phyloP scores from a whole-genome alignment of 1,140 invertebrate species.

The Drosophila bifasciata region DNA sequence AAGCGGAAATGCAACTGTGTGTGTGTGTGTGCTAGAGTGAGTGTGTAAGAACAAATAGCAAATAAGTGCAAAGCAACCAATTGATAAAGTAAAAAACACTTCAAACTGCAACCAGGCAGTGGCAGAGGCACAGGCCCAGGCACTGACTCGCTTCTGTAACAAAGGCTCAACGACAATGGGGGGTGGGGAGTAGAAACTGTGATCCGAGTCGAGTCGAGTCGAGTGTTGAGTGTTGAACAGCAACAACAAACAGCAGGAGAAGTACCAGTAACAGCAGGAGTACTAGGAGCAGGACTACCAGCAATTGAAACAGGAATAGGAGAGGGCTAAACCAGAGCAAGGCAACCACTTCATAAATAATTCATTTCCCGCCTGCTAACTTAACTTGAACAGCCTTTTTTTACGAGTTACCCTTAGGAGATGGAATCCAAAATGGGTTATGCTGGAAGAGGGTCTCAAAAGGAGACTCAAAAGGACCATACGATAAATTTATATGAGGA shows the following conservation, averaged over 20 bases:
- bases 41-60: slow-evolving; percentile 76
- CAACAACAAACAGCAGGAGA: slow-evolving; percentile 35
- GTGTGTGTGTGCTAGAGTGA: slow-evolving; percentile 14
- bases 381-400: slow-evolving; percentile 72
- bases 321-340: slow-evolving; percentile 52
- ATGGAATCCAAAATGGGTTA: background rate
- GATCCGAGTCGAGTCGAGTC: slow-evolving; percentile 46
- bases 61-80: slow-evolving; percentile 83
- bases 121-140: slow-evolving; percentile 23
- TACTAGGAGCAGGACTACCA: slow-evolving; percentile 17
- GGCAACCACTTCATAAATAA: slow-evolving; percentile 83
- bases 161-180: slow-evolving; percentile 60
- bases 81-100: slow-evolving; percentile 83
- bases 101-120: slow-evolving; percentile 64
- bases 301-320: slow-evolving; percentile 14
- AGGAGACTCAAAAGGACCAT: background rate
- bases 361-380: slow-evolving; percentile 81
- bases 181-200: slow-evolving; percentile 18
- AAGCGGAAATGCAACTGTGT: slow-evolving; percentile 70
- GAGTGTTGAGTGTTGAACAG: slow-evolving; percentile 58
- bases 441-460: slow-evolving; percentile 10
- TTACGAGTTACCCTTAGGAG: slow-evolving; percentile 34
- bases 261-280: slow-evolving; percentile 30
- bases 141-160: slow-evolving; percentile 49
- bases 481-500: no score